Percentiles rank a stretch among this genome's conserved stretches.
These are phyloP conservation scores for Alethe diademata DNA, from an alignment of 2,113 vertebrate species.

Conservation along the genomic window DNA sequence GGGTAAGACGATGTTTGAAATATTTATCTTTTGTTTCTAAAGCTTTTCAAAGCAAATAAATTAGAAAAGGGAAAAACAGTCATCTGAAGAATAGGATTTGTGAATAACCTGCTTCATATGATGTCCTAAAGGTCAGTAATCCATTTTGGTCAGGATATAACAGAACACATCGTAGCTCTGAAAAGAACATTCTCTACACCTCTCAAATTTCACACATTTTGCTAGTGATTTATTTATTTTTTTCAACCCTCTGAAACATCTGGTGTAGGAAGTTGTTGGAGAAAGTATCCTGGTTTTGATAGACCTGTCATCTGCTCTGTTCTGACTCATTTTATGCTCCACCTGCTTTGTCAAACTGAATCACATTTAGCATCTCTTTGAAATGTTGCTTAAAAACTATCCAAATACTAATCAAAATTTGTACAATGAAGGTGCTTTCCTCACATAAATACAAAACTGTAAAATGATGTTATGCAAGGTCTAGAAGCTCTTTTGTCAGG, in stretches of 20 bases:
- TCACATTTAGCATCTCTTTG: not conserved
- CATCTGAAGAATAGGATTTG: constrained; percentile 25
- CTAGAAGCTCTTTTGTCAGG: not conserved
- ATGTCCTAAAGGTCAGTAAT: not conserved
- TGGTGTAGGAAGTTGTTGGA: not conserved
- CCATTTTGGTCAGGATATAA: not conserved
- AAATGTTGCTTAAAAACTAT: not conserved
- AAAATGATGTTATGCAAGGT: not conserved
- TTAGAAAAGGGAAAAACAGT: not conserved
- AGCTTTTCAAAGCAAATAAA: constrained; percentile 17
- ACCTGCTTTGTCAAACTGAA: constrained; percentile 5
- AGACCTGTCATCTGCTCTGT: constrained; percentile 23
- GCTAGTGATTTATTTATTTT: not conserved
- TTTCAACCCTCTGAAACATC: not conserved
- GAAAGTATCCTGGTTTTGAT: constrained; percentile 1
- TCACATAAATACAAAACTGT: not conserved
- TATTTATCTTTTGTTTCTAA: not conserved
- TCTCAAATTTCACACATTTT: not conserved
- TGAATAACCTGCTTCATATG: not conserved
- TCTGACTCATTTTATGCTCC: constrained; percentile 15
- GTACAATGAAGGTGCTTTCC: not conserved
- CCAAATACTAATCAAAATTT: not conserved
- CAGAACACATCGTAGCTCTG: not conserved
- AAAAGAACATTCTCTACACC: not conserved
- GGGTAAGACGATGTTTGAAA: not conserved